Evolutionary conservation across 2,888 invertebrate species (phyloP).

Genomic region (Elegia similella): DNA sequence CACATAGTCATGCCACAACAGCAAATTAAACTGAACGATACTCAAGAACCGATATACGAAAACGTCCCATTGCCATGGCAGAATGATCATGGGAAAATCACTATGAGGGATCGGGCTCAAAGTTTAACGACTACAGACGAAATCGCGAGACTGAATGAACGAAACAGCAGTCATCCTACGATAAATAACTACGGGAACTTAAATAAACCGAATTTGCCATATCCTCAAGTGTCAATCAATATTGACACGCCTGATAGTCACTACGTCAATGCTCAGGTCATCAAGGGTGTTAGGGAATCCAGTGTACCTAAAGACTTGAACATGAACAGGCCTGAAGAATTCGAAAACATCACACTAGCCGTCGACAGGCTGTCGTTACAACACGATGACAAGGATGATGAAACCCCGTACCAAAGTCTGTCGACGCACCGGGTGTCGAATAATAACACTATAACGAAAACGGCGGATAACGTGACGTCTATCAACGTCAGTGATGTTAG

Average conservation of each 20-base stretch:
- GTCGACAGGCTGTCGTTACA: conserved; percentile 60
- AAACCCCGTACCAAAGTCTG: conserved; percentile 72
- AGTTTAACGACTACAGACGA: conserved; percentile 88
- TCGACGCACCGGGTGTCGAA: conserved; percentile 63
- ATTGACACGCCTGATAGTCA: conserved; percentile 54
- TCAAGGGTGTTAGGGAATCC: conserved; percentile 65
- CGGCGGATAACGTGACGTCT: conserved; percentile 64
- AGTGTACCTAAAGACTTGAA: conserved; percentile 62
- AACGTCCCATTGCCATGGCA: conserved; percentile 89
- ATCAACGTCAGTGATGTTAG: conserved; percentile 44
- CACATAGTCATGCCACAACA: conserved; percentile 79
- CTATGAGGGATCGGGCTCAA: conserved; percentile 80
- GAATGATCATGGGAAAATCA: conserved; percentile 47
- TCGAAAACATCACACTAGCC: conserved; percentile 52
- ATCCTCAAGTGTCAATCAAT: conserved; percentile 41
- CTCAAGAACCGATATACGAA: conserved; percentile 90
- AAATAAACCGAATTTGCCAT: conserved; percentile 36
- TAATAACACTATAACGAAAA: conserved; percentile 57
- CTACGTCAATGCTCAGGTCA: conserved; percentile 73
- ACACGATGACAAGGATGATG: conserved; percentile 60
- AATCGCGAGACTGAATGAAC: conserved; percentile 68
- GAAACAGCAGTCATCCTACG: conserved; percentile 62
- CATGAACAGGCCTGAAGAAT: conserved; percentile 47
- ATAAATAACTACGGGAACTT: conserved; percentile 50
- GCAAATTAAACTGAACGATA: conserved; percentile 54